Conservation (phyloP, 2,797 vertebrate genomes). For the Podarcis siculus region DNA sequence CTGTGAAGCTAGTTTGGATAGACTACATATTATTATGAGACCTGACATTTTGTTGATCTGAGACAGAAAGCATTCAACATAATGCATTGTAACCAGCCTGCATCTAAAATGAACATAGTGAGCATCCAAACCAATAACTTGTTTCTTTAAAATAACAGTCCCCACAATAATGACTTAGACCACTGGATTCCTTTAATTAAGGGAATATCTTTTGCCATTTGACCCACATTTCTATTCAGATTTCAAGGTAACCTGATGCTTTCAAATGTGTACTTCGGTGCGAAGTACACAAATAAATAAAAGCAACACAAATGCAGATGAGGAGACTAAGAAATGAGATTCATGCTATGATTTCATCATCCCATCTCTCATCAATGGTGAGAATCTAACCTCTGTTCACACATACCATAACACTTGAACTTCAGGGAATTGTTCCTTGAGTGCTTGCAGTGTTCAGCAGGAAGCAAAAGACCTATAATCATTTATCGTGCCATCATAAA, state of each 20-base stretch:
- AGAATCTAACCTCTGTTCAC: background rate
- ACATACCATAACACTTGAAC: background rate
- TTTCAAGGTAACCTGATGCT: slow-evolving; percentile 47
- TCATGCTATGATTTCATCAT: background rate
- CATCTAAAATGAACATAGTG: background rate
- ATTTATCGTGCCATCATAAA: too few species aligned
- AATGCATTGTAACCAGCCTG: background rate
- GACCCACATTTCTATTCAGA: slow-evolving; percentile 59
- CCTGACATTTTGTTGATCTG: too few species aligned
- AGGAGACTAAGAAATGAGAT: background rate
- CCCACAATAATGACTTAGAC: background rate
- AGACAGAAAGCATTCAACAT: background rate
- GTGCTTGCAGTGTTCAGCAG: background rate
- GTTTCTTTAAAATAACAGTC: background rate
- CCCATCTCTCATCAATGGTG: background rate
- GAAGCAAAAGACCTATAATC: background rate
- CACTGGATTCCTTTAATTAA: slow-evolving; percentile 36
- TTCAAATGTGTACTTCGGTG: background rate
- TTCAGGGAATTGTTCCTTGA: background rate
- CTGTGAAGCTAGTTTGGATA: too few species aligned
- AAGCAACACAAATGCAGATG: slow-evolving; percentile 2
- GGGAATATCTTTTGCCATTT: background rate
- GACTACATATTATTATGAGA: too few species aligned
- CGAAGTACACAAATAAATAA: slow-evolving; percentile 1
- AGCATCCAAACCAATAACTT: background rate